Conservation (phyloP, 1,140 invertebrate genomes). For the Yoshiicerus persimilis region DNA sequence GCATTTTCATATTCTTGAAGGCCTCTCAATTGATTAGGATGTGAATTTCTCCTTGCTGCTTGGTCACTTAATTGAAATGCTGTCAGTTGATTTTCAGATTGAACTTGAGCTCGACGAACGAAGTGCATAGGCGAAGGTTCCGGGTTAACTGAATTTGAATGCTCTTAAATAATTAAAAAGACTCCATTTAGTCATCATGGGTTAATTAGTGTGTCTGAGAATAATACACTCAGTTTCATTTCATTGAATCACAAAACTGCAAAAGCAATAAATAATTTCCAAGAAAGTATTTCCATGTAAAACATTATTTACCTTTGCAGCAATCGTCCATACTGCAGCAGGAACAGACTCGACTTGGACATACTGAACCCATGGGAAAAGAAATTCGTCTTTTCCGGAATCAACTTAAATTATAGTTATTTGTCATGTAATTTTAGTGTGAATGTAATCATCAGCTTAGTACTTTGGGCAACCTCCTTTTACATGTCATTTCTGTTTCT, state of each 20-base stretch:
- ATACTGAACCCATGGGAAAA: background rate
- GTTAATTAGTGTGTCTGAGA: no score
- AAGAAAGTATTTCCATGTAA: no score
- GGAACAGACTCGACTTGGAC: background rate
- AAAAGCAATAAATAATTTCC: no score
- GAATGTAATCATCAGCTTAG: background rate
- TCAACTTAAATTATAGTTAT: background rate
- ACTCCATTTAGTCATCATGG: no score
- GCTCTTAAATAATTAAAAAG: no score
- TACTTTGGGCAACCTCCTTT: background rate
- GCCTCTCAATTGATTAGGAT: conserved; percentile 37
- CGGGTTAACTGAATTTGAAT: background rate
- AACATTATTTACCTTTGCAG: background rate
- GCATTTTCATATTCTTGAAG: conserved; percentile 31
- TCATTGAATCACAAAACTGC: no score
- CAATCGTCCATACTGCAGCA: background rate
- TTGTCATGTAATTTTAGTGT: background rate
- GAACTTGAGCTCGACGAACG: background rate
- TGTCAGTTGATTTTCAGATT: background rate
- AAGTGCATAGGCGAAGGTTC: background rate
- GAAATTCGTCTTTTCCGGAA: background rate
- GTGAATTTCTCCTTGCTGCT: conserved; percentile 6
- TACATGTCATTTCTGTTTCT: background rate
- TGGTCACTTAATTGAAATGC: background rate
- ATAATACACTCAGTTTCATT: no score